Percentiles rank a stretch among this genome's conserved stretches.
These are phyloP conservation scores for Pangasius djambal DNA, from an alignment of 2,797 vertebrate genomes.

Conservation along the genomic window DNA sequence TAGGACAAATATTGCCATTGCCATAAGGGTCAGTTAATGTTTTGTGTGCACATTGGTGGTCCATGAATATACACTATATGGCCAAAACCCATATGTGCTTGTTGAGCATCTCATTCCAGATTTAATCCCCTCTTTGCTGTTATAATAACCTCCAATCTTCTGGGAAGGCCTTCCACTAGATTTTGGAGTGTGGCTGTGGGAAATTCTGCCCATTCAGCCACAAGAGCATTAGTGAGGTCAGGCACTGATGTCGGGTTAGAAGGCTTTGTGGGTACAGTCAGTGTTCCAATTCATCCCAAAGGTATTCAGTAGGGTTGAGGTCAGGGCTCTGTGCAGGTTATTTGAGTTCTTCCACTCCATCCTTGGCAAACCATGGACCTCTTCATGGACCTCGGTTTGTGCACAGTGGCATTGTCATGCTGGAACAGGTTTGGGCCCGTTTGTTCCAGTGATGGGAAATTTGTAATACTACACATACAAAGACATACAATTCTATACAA, in stretches of 20 bases:
- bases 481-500: neutral
- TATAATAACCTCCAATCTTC: neutral
- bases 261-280: neutral
- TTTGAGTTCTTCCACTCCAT: neutral
- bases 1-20: neutral
- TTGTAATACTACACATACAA: neutral
- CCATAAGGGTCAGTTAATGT: neutral
- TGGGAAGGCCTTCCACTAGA: neutral
- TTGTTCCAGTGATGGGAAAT: neutral
- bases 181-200: neutral
- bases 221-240: neutral
- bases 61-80: neutral
- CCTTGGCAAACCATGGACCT: neutral
- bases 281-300: neutral
- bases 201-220: neutral
- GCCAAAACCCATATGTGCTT: neutral
- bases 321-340: neutral
- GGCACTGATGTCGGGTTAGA: neutral
- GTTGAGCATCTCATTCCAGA: neutral
- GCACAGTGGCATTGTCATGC: neutral
- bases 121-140: neutral
- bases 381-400: neutral
- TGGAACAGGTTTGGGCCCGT: neutral
- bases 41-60: neutral
- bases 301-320: neutral